phyloP scores from a whole-genome alignment of 2,888 invertebrate genomes.

The Limenitis camilla region DNA sequence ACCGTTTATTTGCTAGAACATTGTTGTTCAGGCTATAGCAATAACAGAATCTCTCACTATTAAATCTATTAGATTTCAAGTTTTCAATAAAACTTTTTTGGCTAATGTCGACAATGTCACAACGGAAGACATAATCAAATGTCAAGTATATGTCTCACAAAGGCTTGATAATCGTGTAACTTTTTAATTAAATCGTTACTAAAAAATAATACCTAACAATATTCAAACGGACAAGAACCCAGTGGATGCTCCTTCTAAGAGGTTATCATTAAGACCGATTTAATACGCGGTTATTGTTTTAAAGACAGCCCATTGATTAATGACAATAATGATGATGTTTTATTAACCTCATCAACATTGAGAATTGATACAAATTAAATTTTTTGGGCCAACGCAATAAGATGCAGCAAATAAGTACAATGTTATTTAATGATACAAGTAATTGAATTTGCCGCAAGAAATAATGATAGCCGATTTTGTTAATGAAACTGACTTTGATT shows the following conservation, averaged over 20 bases:
- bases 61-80: no score
- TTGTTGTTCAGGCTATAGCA: no score
- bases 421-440: slow-evolving; percentile 8
- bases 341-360: slow-evolving; percentile 25
- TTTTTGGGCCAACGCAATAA: slow-evolving; percentile 23
- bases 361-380: slow-evolving; percentile 28
- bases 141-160: no score
- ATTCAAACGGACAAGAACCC: not conserved
- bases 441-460: slow-evolving; percentile 14
- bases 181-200: no score
- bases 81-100: no score
- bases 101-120: no score
- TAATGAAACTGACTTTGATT: not conserved
- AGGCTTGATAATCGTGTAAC: no score
- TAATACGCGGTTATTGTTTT: slow-evolving; percentile 68
- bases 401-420: slow-evolving; percentile 11
- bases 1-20: no score
- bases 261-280: slow-evolving; percentile 55
- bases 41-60: no score
- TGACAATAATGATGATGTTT: slow-evolving; percentile 41
- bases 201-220: not conserved
- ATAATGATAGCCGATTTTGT: slow-evolving; percentile 6
- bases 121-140: no score
- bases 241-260: slow-evolving; percentile 1
- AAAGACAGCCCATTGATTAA: slow-evolving; percentile 62